Percentiles rank a stretch among this genome's conserved stretches.
Evolutionary conservation across 2,797 vertebrate species (phyloP).

Genomic region (Fistularia tabacaria): DNA sequence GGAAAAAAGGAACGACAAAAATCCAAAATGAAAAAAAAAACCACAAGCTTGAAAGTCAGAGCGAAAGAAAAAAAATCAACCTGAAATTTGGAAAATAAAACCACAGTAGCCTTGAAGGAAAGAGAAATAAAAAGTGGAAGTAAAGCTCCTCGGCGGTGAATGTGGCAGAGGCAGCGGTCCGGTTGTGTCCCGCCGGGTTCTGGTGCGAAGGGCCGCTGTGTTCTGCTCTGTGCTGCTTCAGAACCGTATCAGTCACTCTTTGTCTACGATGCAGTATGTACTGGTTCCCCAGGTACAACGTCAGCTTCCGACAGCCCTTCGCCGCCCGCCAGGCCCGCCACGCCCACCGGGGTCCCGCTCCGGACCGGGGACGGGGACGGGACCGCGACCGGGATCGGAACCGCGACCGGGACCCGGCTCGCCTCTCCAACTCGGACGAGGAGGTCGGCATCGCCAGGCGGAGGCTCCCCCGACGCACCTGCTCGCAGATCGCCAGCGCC

Average conservation of each 20-base stretch:
- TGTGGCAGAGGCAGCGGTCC: no score
- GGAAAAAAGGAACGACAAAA: no score
- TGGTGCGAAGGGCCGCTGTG: slow-evolving; percentile 17
- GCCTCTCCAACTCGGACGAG: slow-evolving; percentile 71
- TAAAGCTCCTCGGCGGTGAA: no score
- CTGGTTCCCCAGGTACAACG: slow-evolving; percentile 88
- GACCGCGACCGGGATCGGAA: slow-evolving; percentile 58
- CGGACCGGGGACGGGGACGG: slow-evolving; percentile 47
- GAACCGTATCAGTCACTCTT: slow-evolving; percentile 60
- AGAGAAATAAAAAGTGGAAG: no score
- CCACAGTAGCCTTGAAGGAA: no score
- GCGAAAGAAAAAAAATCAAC: no score
- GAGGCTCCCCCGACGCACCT: slow-evolving; percentile 87
- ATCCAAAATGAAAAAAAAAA: no score
- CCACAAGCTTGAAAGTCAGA: no score
- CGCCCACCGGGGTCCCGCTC: slow-evolving; percentile 56
- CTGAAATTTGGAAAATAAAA: no score
- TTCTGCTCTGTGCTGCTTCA: slow-evolving; percentile 58
- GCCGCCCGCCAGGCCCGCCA: slow-evolving; percentile 79
- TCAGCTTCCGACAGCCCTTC: slow-evolving; percentile 91
- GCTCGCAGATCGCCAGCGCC: slow-evolving; percentile 87
- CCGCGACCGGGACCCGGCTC: slow-evolving; percentile 20
- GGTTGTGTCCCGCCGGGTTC: no score
- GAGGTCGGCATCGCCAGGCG: slow-evolving; percentile 74
- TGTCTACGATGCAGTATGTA: slow-evolving; percentile 72